These are phyloP conservation scores for Steatornis caripensis DNA, from an alignment of 2,113 vertebrate species.

Conservation along the genomic window DNA sequence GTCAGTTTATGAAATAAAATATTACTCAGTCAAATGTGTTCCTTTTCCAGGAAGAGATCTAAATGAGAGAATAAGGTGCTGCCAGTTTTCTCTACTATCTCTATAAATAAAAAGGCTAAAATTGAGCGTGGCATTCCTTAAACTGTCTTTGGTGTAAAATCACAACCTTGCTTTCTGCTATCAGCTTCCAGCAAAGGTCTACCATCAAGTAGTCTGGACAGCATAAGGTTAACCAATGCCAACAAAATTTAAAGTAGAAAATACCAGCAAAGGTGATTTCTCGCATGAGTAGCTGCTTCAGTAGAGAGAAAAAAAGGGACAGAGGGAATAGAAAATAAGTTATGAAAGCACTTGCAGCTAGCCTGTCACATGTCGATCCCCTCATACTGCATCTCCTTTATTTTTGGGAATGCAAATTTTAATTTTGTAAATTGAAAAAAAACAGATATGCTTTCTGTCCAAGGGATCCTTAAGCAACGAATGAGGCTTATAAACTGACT, in stretches of 20 bases:
- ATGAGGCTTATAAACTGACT: not conserved
- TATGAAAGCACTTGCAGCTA: not conserved
- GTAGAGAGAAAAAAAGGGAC: not conserved
- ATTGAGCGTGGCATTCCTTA: not conserved
- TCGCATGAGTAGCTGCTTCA: not conserved
- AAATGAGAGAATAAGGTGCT: not conserved
- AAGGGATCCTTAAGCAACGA: not conserved
- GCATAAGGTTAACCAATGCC: not conserved
- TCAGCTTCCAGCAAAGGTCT: not conserved
- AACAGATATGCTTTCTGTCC: not conserved
- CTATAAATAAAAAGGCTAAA: not conserved
- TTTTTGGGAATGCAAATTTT: not conserved
- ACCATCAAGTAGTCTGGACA: not conserved
- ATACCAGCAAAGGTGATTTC: not conserved
- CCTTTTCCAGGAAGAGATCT: not conserved
- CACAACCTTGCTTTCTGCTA: not conserved
- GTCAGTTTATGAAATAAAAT: not conserved
- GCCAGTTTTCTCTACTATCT: not conserved
- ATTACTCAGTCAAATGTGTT: not conserved
- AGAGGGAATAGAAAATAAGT: not conserved
- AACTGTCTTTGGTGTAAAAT: not conserved
- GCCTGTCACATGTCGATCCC: not conserved
- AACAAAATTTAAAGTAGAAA: not conserved
- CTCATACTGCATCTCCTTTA: not conserved
- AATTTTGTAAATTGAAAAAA: not conserved